phyloP scores from a whole-genome alignment of 2,113 vertebrate species.

The Formicarius rufipectus region DNA sequence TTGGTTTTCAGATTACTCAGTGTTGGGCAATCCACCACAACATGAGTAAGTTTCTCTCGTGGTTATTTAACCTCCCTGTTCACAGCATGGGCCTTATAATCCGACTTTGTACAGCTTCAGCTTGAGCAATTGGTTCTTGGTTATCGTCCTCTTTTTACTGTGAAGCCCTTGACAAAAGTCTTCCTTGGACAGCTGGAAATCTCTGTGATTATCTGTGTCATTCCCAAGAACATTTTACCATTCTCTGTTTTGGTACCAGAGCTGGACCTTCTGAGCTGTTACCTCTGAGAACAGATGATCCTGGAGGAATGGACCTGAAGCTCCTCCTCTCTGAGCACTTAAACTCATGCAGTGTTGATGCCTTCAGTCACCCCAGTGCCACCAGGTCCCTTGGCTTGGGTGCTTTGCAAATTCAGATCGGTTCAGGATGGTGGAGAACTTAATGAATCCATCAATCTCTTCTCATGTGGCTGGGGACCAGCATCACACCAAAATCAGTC shows the following conservation, averaged over 20 bases:
- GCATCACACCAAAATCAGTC: neutral
- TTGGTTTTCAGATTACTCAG: neutral
- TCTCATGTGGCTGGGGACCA: neutral
- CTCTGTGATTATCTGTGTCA: neutral
- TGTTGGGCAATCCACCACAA: neutral
- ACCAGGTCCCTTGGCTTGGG: neutral
- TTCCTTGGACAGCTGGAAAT: neutral
- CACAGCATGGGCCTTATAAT: neutral
- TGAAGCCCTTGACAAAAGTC: neutral
- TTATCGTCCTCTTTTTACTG: neutral
- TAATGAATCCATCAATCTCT: accelerated
- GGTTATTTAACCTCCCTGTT: neutral
- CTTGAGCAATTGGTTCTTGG: neutral
- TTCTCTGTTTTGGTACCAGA: neutral
- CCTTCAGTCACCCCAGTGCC: neutral
- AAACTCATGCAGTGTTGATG: neutral
- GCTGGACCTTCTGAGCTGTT: neutral
- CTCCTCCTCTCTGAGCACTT: neutral
- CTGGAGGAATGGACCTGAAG: neutral
- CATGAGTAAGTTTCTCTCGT: neutral
- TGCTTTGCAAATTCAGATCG: neutral
- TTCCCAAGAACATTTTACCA: neutral
- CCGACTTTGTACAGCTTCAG: neutral
- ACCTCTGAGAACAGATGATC: neutral
- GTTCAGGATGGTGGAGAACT: accelerated